These are phyloP conservation scores for Stegastes partitus DNA, from an alignment of 2,113 vertebrate species.

Conservation along the genomic window DNA sequence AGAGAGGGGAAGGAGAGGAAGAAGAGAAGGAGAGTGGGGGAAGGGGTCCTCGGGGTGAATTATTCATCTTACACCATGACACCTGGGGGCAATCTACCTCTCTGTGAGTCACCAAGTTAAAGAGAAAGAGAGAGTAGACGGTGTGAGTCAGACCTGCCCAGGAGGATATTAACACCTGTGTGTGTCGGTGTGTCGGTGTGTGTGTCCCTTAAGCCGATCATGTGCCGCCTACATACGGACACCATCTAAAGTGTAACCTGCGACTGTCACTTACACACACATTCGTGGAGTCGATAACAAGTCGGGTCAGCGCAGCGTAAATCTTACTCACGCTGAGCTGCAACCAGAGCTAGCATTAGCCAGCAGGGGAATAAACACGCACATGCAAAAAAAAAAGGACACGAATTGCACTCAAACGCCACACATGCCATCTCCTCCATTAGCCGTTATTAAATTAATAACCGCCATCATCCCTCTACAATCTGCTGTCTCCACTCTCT, in stretches of 20 bases:
- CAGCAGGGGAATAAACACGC: slow-evolving; percentile 49
- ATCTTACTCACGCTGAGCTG: slow-evolving; percentile 62
- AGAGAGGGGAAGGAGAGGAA: not conserved
- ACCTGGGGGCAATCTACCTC: slow-evolving; percentile 75
- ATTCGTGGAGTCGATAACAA: slow-evolving; percentile 58
- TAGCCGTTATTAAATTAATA: slow-evolving; percentile 70
- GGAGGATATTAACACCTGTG: slow-evolving; percentile 72
- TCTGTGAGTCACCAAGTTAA: slow-evolving; percentile 76
- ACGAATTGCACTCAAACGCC: not conserved
- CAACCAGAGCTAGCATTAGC: slow-evolving; percentile 65
- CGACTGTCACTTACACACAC: slow-evolving; percentile 58
- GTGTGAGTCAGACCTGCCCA: slow-evolving; percentile 71
- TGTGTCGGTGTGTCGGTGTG: slow-evolving; percentile 47
- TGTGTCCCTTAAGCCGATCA: slow-evolving; percentile 70
- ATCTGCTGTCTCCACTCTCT: slow-evolving; percentile 60
- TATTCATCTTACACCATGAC: slow-evolving; percentile 79
- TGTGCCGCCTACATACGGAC: slow-evolving; percentile 65
- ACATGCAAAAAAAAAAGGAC: slow-evolving; percentile 18
- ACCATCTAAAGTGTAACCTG: slow-evolving; percentile 69
- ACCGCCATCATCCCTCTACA: slow-evolving; percentile 62
- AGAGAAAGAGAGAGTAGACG: slow-evolving; percentile 60
- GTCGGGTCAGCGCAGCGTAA: slow-evolving; percentile 63
- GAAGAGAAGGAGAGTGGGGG: not conserved
- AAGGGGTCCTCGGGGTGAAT: slow-evolving; percentile 75
- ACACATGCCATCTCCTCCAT: slow-evolving; percentile 50